Evolutionary conservation across 2,888 invertebrate genomes (phyloP).

Genomic region (Dicranocentrus wangi): DNA sequence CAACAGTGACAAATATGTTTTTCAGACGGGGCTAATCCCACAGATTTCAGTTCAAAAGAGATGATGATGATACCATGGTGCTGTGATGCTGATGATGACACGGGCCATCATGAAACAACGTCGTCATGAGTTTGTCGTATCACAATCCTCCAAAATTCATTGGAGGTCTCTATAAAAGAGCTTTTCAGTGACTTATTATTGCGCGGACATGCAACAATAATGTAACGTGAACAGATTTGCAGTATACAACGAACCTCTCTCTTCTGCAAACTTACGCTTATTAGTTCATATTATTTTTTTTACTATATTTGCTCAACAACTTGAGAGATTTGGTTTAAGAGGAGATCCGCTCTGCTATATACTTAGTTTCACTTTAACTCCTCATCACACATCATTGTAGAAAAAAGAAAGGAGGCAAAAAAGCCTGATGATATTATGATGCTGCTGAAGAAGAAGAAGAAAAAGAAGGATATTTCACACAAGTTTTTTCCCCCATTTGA

Average conservation of each 20-base stretch:
- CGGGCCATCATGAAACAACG: not conserved
- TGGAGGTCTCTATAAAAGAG: not conserved
- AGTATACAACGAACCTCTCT: no score
- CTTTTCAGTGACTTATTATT: not conserved
- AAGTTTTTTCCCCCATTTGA: not conserved
- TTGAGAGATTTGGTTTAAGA: no score
- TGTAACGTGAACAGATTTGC: not conserved
- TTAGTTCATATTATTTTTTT: not conserved
- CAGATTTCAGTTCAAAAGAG: not conserved
- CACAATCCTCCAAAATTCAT: not conserved
- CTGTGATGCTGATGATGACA: constrained; percentile 7
- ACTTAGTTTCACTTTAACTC: not conserved
- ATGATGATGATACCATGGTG: not conserved
- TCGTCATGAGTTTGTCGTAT: not conserved
- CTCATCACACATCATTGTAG: constrained; percentile 1
- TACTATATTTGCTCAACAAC: not conserved
- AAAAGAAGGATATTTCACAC: constrained; percentile 27
- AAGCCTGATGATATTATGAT: no score
- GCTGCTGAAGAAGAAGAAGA: not conserved
- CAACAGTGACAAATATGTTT: not conserved
- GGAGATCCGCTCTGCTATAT: constrained; percentile 15
- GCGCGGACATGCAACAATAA: not conserved
- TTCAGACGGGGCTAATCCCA: not conserved
- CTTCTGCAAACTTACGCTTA: not conserved
- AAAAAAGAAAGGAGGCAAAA: constrained; percentile 37